Base-by-base conservation (phyloP, 2,888 invertebrate genomes). In the Tetheella fluctuosa region DNA sequence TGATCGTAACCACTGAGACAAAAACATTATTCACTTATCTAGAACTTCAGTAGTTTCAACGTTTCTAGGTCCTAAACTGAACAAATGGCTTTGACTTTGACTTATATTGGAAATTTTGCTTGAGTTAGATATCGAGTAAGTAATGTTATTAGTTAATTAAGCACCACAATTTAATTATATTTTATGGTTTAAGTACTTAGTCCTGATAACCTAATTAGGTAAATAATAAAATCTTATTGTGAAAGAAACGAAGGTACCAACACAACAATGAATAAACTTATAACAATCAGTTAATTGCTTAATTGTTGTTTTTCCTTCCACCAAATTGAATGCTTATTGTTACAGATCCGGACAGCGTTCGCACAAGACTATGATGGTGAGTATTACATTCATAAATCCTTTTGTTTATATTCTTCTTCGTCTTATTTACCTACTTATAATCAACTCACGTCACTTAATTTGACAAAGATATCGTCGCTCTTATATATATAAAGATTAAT, bases 361-460 rank as follows among this genome's bases (percentile, higher is more conserved):
- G 83, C 91, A 66, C 94, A 94, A 89, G 94, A 94, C 79, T 94
- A 94, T 77, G 94, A 94, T 79, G 94, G 94, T 94, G 78, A 85
- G 91, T 74, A 59, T 56, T 8, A 23, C 57, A 48, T 20, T 28
- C 37, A 52, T n/a, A 28, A 58, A 25, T 25, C 30, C 54, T 59
- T 58, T 48, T 48, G 48, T 48, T 48, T 48, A 48, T 30, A 52
- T 28, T 57, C 54, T 55, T 30, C 30, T 34, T 13, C 34, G 34
- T 34, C 13, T n/a, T 53, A n/a, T n/a, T 15, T 20, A 48, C 17
- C 8, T 48, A 20, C 20, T 17, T 42, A 17, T 6, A n/a, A 20
- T 5, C 3, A n/a, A 48, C 20, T 7, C 20, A 20, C 48, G 48
- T 48, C 48, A 48, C 2, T 20, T 7, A 20, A 48, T 48, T 48